Conservation (phyloP, 2,888 invertebrate species). For the Synanthedon tipuliformis region DNA sequence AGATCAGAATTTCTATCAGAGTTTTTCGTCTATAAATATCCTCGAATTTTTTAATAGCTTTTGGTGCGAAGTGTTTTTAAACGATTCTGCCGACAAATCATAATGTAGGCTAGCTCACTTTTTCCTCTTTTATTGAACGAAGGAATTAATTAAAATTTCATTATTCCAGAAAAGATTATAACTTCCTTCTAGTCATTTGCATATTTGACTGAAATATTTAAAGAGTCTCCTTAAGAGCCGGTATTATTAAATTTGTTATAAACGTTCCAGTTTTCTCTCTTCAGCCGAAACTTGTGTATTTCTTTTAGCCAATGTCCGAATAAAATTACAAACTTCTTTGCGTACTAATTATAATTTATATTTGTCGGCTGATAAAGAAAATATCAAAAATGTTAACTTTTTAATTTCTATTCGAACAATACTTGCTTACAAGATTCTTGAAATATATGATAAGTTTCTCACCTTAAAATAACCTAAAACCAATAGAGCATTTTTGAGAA, state of each 20-base stretch:
- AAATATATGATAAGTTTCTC: too few species aligned
- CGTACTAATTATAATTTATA: conserved; percentile 35
- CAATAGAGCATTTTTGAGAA: too few species aligned
- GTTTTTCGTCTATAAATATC: too few species aligned
- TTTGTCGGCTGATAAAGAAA: conserved; percentile 10
- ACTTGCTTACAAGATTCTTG: too few species aligned
- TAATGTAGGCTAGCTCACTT: conserved; percentile 8
- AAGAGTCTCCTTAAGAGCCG: conserved; percentile 39
- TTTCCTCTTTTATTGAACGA: conserved; percentile 28
- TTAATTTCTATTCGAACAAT: too few species aligned
- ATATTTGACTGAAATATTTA: conserved; percentile 51
- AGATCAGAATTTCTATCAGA: too few species aligned
- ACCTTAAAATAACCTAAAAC: too few species aligned
- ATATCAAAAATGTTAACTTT: too few species aligned
- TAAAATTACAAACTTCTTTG: conserved; percentile 27
- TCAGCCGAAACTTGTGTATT: conserved; percentile 29
- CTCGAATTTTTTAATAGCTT: too few species aligned
- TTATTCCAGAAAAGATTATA: conserved; percentile 52
- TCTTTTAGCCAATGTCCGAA: conserved; percentile 23
- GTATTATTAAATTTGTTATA: conserved; percentile 54
- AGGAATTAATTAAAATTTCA: conserved; percentile 49
- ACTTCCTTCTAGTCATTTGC: conserved; percentile 51
- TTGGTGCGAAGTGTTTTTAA: not conserved
- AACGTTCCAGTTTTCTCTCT: conserved; percentile 28
- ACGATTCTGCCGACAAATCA: not conserved